phyloP scores from a whole-genome alignment of 2,797 vertebrate species.

The Momotus momota region DNA sequence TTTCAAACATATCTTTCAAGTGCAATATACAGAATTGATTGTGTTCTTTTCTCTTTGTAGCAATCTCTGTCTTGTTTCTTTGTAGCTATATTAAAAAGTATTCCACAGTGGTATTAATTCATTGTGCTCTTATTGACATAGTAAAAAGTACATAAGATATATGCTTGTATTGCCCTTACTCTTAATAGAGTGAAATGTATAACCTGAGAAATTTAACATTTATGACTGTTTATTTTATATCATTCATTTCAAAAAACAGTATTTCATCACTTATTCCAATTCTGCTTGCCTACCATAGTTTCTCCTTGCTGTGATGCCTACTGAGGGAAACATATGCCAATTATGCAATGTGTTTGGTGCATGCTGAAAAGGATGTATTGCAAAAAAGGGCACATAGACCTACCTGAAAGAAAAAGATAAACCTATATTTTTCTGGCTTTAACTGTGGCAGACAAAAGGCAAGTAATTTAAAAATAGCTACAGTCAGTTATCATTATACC shows the following conservation, averaged over 20 bases:
- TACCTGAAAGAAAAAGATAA: constrained; percentile 43
- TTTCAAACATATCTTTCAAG: neutral
- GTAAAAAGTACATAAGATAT: neutral
- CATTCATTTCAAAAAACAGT: neutral
- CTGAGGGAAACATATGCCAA: neutral
- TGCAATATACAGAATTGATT: neutral
- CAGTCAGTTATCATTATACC: neutral
- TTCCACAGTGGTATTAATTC: neutral
- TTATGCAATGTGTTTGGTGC: constrained; percentile 1
- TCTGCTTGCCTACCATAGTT: neutral
- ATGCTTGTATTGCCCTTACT: neutral
- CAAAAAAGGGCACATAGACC: neutral
- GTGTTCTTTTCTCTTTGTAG: neutral
- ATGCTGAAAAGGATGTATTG: neutral
- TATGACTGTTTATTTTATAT: neutral
- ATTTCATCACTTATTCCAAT: neutral
- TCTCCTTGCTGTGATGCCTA: neutral
- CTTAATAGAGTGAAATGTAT: neutral
- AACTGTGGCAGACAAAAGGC: neutral
- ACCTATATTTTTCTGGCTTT: neutral
- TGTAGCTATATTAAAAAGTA: neutral
- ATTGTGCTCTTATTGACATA: neutral
- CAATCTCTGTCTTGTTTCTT: neutral
- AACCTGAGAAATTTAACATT: neutral
- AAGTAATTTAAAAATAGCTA: constrained; percentile 17